These are phyloP conservation scores for Ammospiza caudacuta DNA, from an alignment of 2,113 vertebrate genomes.

Conservation along the genomic window DNA sequence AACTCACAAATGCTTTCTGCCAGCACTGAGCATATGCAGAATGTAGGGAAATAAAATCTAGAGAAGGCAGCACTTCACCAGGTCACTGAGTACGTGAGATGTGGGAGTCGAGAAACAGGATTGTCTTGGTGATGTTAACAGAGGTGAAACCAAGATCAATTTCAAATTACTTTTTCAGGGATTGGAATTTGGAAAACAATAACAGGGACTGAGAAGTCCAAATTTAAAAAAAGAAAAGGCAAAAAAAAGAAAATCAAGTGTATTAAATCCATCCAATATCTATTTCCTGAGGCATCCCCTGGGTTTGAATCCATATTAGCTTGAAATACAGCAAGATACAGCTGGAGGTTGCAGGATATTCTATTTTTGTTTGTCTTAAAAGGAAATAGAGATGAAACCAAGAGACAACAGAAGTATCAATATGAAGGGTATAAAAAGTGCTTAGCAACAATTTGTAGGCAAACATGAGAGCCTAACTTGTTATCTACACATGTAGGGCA, in stretches of 20 bases:
- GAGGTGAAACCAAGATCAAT: not conserved
- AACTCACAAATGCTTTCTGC: not conserved
- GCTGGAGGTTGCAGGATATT: not conserved
- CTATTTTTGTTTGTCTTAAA: constrained; percentile 8
- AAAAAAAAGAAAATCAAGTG: not conserved
- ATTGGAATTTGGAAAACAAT: not conserved
- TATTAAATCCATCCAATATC: not conserved
- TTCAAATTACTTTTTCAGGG: not conserved
- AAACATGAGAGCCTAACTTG: constrained; percentile 22
- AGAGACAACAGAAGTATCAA: not conserved
- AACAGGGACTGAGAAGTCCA: not conserved
- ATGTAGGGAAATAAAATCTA: not conserved
- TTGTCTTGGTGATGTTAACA: constrained; percentile 16
- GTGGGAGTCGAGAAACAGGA: constrained; percentile 4
- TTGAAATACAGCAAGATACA: not conserved
- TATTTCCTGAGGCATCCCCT: not conserved
- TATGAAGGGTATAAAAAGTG: not conserved
- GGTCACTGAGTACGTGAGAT: not conserved
- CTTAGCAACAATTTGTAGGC: constrained; percentile 28
- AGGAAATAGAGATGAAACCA: constrained; percentile 26
- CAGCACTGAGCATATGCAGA: not conserved
- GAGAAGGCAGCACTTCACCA: not conserved
- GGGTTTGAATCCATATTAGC: not conserved
- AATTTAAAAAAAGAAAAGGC: not conserved
- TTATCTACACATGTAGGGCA: constrained; percentile 44